Conservation (phyloP, 2,113 vertebrate genomes). For the Tylochromis polylepis region DNA sequence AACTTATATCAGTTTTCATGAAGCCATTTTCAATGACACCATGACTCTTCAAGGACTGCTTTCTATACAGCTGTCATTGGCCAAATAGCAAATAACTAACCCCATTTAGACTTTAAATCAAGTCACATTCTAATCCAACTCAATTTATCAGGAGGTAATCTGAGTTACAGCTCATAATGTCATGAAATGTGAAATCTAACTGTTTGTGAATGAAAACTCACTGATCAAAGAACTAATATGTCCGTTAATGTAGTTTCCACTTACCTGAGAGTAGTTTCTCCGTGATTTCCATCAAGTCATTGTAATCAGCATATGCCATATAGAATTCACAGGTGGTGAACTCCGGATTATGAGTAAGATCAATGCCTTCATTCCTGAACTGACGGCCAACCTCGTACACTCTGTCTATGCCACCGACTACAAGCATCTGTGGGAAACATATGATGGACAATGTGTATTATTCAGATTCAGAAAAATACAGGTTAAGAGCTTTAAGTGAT, state of each 20-base stretch:
- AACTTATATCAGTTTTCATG: background rate
- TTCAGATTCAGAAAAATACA: background rate
- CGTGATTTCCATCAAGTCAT: slow-evolving; percentile 95
- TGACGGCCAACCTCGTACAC: slow-evolving; percentile 97
- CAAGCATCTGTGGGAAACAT: slow-evolving; percentile 81
- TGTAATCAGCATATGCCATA: slow-evolving; percentile 97
- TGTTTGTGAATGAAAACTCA: background rate
- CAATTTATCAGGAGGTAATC: background rate
- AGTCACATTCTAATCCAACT: background rate
- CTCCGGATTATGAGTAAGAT: slow-evolving; percentile 97
- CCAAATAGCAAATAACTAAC: background rate
- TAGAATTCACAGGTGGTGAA: slow-evolving; percentile 99
- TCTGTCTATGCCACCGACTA: slow-evolving; percentile 94
- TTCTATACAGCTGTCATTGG: background rate
- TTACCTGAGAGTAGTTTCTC: slow-evolving; percentile 93
- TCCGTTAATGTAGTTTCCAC: background rate
- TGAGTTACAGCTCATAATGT: background rate
- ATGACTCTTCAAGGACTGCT: background rate
- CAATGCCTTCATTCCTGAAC: slow-evolving; percentile 97
- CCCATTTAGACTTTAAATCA: background rate
- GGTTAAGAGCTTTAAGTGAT: background rate
- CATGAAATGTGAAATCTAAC: background rate
- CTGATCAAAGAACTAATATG: background rate
- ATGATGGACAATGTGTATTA: background rate
- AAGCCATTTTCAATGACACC: background rate